Base-by-base conservation (phyloP, 2,888 invertebrate species). In the Unio pictorum region DNA sequence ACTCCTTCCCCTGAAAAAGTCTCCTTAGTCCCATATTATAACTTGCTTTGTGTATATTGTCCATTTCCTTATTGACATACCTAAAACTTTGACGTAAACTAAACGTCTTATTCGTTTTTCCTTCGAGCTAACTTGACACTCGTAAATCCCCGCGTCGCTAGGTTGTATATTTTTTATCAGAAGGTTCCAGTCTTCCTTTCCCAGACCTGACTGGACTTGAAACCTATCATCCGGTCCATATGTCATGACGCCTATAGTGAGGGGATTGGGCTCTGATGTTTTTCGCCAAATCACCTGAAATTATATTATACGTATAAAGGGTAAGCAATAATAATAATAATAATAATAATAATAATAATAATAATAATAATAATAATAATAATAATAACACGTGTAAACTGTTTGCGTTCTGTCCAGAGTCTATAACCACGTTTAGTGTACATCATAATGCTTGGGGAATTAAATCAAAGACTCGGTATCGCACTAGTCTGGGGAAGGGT, bases 221-320 rank as follows among this genome's bases (percentile, higher is more conserved):
- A 81, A 81, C 7, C 84, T 75, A 3, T 75, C 72, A 55, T 85
- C 85, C 3, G 80, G 76, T 23, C 81, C 81, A 73, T 83, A 86
- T 11, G 79, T 77, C 58, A 81, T 71, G 20, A 76, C 75, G 1
- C 85, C 85, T 23, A 86, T 80, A 20, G 84, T 84, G n/a, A 86
- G 70, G 11, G 86, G 86, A 69, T 83, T 80, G 1, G 85, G 84
- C 59, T 84, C 81, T 1, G 84, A 81, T 20, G 82, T 81, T 63
- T 81, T 75, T 57, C 86, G 72, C 86, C 86, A 86, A 30, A 83
- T 78, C 30, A 86, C 82, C 86, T 86, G 69, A n/a, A 72, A 74
- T 59, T 28, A 67, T 45, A 45, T 45, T 11, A 11, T 11, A 11
- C 45, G 3, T 1, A 45, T 45, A 8, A 45, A 45, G 45, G 45